Percentiles rank a stretch among this genome's conserved stretches.
phyloP scores from a whole-genome alignment of 1,140 invertebrate species.

The Semibalanus balanoides region DNA sequence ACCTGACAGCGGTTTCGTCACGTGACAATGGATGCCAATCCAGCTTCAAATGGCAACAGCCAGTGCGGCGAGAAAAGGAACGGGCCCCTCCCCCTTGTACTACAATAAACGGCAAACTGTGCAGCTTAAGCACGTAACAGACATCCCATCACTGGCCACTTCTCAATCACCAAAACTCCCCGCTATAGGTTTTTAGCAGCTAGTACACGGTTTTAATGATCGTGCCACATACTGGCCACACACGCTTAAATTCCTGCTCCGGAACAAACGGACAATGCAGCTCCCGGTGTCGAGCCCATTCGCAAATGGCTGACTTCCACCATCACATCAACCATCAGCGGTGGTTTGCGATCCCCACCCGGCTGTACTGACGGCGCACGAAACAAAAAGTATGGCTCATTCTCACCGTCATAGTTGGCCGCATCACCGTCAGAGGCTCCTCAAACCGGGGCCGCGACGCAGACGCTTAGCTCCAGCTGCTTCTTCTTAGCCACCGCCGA shows the following conservation, averaged over 20 bases:
- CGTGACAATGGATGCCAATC: not conserved
- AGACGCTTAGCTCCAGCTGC: not conserved
- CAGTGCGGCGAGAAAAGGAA: not conserved
- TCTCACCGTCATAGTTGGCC: not conserved
- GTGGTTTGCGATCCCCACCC: not conserved
- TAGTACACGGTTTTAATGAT: not conserved
- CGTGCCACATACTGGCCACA: not conserved
- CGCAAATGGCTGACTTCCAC: not conserved
- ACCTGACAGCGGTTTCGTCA: not conserved
- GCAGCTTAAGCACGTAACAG: not conserved
- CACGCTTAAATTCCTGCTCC: not conserved
- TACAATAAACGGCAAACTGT: not conserved
- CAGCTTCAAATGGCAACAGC: not conserved
- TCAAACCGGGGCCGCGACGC: too few relatives aligned
- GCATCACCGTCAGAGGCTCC: too few relatives aligned
- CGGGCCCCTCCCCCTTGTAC: not conserved
- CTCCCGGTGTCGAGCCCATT: not conserved
- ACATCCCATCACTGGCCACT: not conserved
- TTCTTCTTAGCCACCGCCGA: not conserved
- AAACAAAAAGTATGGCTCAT: not conserved
- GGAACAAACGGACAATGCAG: not conserved
- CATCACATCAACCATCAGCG: not conserved
- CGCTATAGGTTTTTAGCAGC: not conserved
- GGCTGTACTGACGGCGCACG: not conserved
- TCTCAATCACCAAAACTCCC: not conserved